Evolutionary conservation across 2,113 vertebrate genomes (phyloP).

Genomic region (Edolisoma coerulescens): DNA sequence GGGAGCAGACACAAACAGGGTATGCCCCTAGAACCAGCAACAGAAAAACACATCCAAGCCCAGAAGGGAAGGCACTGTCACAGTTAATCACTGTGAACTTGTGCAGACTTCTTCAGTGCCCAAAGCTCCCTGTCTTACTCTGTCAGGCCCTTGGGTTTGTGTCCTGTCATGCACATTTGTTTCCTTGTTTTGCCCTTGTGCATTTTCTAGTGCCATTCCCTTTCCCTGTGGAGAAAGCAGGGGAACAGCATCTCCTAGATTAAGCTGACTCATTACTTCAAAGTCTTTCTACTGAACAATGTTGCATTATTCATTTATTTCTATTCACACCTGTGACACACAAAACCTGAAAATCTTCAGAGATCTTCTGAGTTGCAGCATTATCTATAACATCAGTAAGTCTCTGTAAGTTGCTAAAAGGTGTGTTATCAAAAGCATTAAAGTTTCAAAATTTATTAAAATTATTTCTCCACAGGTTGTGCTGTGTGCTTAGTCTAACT

Average conservation of each 20-base stretch:
- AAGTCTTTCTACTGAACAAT: neutral
- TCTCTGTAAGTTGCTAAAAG: neutral
- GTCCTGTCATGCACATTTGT: neutral
- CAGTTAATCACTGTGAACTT: neutral
- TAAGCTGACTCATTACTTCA: conserved; percentile 7
- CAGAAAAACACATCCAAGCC: neutral
- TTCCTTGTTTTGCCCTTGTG: neutral
- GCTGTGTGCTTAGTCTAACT: neutral
- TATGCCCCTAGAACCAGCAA: neutral
- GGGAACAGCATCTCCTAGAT: neutral
- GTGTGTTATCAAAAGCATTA: neutral
- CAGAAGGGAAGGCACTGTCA: neutral
- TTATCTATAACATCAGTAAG: neutral
- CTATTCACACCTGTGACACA: neutral
- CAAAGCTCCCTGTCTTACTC: neutral
- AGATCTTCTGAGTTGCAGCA: neutral
- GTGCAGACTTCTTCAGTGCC: neutral
- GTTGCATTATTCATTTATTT: neutral
- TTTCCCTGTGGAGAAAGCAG: neutral
- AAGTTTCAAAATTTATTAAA: neutral
- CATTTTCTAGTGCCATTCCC: neutral
- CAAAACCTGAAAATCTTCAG: neutral
- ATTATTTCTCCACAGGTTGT: neutral
- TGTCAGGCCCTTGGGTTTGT: neutral
- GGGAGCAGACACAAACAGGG: neutral